These are phyloP conservation scores for Oscheius sp. DNA, from an alignment of 2,888 invertebrate genomes.

Conservation along the genomic window DNA sequence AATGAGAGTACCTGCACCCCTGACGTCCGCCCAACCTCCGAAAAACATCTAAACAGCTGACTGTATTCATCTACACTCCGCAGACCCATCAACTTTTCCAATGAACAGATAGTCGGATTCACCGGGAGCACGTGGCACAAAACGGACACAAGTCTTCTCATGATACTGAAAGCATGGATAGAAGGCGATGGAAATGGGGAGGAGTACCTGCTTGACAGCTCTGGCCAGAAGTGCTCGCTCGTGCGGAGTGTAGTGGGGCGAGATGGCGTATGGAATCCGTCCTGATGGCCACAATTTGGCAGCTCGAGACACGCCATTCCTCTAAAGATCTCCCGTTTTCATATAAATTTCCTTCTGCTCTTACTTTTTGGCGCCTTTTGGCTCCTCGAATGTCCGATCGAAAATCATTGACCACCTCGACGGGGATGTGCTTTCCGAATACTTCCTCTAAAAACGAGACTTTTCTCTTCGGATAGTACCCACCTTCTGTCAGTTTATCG, in stretches of 20 bases:
- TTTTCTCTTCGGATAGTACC: no score
- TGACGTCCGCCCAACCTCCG: constrained; percentile 72
- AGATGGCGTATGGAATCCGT: constrained; percentile 73
- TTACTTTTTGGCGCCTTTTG: constrained; percentile 45
- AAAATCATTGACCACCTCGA: constrained; percentile 68
- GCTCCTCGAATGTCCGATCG: constrained; percentile 65
- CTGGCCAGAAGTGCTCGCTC: constrained; percentile 72
- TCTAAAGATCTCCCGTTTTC: constrained; percentile 33
- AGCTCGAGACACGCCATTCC: constrained; percentile 70
- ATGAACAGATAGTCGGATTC: constrained; percentile 72
- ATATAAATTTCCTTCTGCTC: neutral
- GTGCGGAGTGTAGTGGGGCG: constrained; percentile 69
- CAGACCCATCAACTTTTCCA: constrained; percentile 71
- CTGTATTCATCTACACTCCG: neutral
- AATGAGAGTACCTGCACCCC: constrained; percentile 72
- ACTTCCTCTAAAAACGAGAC: constrained; percentile 58
- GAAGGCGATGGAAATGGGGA: neutral
- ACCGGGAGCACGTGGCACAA: constrained; percentile 67
- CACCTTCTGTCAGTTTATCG: constrained; percentile 59
- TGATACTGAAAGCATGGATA: constrained; percentile 65
- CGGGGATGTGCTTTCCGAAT: constrained; percentile 60
- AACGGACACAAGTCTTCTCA: constrained; percentile 73
- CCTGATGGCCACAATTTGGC: constrained; percentile 73
- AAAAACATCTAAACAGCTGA: constrained; percentile 66
- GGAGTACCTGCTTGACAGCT: constrained; percentile 70